Conservation (phyloP, 1,140 invertebrate species). For the Phymastichus coffea region DNA sequence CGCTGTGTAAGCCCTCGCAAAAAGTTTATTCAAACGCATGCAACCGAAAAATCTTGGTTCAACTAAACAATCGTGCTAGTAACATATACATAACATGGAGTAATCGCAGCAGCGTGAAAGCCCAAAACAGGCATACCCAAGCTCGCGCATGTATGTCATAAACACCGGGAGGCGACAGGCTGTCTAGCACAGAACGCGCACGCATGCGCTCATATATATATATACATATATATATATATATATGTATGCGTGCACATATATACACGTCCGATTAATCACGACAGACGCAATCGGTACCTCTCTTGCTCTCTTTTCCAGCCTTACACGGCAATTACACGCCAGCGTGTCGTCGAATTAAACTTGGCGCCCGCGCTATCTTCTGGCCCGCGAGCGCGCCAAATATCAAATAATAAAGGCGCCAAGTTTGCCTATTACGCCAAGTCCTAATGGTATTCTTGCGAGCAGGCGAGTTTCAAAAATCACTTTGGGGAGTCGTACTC, state of each 20-base stretch:
- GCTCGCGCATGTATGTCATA: background rate
- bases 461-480: too few species aligned
- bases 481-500: too few species aligned
- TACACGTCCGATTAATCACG: conserved; percentile 22
- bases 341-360: conserved; percentile 31
- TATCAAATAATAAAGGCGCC: conserved; percentile 55
- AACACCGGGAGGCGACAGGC: background rate
- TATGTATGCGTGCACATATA: conserved; percentile 17
- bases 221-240: conserved; percentile 28
- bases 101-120: too few species aligned
- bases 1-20: too few species aligned
- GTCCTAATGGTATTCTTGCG: too few species aligned
- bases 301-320: background rate
- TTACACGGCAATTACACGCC: conserved; percentile 45
- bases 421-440: conserved; percentile 55
- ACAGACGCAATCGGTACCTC: background rate
- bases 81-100: too few species aligned
- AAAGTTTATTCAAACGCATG: too few species aligned
- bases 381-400: conserved; percentile 46
- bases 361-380: too few species aligned
- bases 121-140: too few species aligned
- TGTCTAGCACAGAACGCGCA: conserved; percentile 10
- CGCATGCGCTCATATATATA: conserved; percentile 30
- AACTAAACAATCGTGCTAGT: too few species aligned
- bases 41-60: too few species aligned